Percentiles rank a stretch among this genome's conserved stretches.
These are phyloP conservation scores for Brachionus rubens DNA, from an alignment of 1,140 invertebrate genomes.

Conservation along the genomic window DNA sequence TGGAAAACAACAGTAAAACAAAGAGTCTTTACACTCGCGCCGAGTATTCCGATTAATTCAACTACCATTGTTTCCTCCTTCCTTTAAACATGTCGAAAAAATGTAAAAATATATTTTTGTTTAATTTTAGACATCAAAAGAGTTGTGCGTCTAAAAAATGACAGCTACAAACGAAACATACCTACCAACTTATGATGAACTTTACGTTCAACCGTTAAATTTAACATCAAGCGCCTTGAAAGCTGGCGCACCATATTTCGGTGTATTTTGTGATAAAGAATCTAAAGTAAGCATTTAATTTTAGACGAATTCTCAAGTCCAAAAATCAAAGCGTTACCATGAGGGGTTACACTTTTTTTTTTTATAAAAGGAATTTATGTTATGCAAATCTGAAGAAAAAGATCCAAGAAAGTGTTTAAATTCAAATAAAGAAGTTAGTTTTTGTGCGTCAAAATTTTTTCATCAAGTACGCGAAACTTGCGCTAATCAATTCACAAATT, in stretches of 20 bases:
- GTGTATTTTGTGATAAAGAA: slow-evolving; percentile 32
- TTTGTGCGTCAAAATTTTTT: slow-evolving; percentile 41
- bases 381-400: slow-evolving; percentile 43
- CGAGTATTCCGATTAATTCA: not conserved
- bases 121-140: not conserved
- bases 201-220: slow-evolving; percentile 42
- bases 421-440: slow-evolving; percentile 7
- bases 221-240: slow-evolving; percentile 33
- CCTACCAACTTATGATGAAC: slow-evolving; percentile 43
- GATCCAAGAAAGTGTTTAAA: slow-evolving; percentile 45
- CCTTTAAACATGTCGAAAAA: not conserved
- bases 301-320: too few relatives aligned
- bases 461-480: slow-evolving; percentile 39
- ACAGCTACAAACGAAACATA: slow-evolving; percentile 44
- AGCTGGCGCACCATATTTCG: slow-evolving; percentile 37
- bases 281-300: slow-evolving; percentile 10
- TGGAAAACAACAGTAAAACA: not conserved
- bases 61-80: not conserved
- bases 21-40: slow-evolving; percentile 13
- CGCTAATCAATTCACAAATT: slow-evolving; percentile 13
- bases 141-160: not conserved
- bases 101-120: too few relatives aligned
- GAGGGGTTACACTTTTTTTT: too few relatives aligned
- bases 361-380: slow-evolving; percentile 48
- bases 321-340: too few relatives aligned